Evolutionary conservation across 1,140 invertebrate species (phyloP).

Genomic region (Drosophila lowei): DNA sequence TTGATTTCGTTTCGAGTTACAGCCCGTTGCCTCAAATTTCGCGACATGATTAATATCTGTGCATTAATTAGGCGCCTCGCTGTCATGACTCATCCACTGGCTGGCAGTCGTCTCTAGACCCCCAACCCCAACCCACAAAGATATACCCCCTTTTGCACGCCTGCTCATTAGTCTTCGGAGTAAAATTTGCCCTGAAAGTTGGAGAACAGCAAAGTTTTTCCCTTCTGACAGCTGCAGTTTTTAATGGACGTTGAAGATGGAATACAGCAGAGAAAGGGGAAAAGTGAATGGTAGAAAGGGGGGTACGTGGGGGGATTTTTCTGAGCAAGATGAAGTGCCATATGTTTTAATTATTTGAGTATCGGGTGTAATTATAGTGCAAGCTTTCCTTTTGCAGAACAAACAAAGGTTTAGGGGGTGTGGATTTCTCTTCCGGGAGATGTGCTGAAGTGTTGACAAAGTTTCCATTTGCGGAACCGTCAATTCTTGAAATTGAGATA

Average conservation of each 20-base stretch:
- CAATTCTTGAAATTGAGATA: not conserved
- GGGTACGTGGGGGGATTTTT: not conserved
- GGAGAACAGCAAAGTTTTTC: conserved; percentile 39
- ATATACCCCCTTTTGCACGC: conserved; percentile 7
- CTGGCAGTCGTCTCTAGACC: too few species aligned
- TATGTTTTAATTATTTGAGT: conserved; percentile 22
- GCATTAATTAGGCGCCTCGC: conserved; percentile 64
- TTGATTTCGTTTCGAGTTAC: conserved; percentile 54
- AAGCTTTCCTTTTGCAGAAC: conserved; percentile 2
- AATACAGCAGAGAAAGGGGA: conserved; percentile 4
- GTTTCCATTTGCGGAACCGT: too few species aligned
- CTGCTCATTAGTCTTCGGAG: conserved; percentile 53
- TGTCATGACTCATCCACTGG: conserved; percentile 9
- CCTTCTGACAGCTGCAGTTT: conserved; percentile 32
- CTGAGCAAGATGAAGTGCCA: conserved; percentile 10
- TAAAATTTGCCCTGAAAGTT: conserved; percentile 35
- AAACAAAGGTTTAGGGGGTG: not conserved
- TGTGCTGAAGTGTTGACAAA: too few species aligned
- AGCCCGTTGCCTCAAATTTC: conserved; percentile 35
- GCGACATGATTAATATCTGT: conserved; percentile 65
- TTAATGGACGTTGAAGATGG: not conserved
- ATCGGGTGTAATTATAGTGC: conserved; percentile 20
- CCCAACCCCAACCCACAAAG: not conserved
- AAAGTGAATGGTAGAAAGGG: not conserved
- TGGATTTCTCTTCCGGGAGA: not conserved